Evolutionary conservation across 2,797 vertebrate genomes (phyloP).

Genomic region (Steatocranus sp.): DNA sequence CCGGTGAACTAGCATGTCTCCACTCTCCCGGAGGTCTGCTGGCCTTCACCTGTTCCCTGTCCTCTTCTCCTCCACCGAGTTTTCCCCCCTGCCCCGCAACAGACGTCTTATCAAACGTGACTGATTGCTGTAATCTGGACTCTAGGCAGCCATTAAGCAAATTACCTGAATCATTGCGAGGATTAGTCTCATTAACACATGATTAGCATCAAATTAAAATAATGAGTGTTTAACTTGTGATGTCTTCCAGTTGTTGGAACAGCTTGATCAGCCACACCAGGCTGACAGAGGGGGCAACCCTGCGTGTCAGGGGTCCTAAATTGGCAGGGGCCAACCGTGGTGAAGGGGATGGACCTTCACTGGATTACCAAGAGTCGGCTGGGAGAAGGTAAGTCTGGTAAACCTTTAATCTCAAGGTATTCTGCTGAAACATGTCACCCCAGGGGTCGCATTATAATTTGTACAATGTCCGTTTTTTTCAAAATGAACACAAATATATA

Average conservation of each 20-base stretch:
- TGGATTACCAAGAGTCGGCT: neutral
- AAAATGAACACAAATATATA: neutral
- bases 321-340: slow-evolving; percentile 39
- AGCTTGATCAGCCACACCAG: slow-evolving; percentile 95
- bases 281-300: slow-evolving; percentile 69
- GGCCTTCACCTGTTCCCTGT: slow-evolving; percentile 66
- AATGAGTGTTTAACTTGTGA: slow-evolving; percentile 99
- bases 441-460: neutral
- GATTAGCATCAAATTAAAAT: slow-evolving; percentile 99
- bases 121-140: slow-evolving; percentile 99
- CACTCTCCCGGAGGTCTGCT: slow-evolving; percentile 15
- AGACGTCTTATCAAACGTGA: slow-evolving; percentile 97
- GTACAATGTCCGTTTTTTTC: neutral
- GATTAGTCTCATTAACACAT: slow-evolving; percentile 99
- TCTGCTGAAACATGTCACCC: neutral
- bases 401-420: neutral
- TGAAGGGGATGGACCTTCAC: neutral
- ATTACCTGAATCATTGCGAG: slow-evolving; percentile 99
- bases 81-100: slow-evolving; percentile 71
- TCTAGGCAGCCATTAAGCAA: slow-evolving; percentile 99
- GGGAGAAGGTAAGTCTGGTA: neutral
- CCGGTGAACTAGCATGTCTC: slow-evolving; percentile 25
- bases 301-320: slow-evolving; percentile 66
- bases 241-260: slow-evolving; percentile 99
- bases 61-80: slow-evolving; percentile 66